These are phyloP conservation scores for Tubulanus polymorphus DNA, from an alignment of 2,888 invertebrate species.

Conservation along the genomic window DNA sequence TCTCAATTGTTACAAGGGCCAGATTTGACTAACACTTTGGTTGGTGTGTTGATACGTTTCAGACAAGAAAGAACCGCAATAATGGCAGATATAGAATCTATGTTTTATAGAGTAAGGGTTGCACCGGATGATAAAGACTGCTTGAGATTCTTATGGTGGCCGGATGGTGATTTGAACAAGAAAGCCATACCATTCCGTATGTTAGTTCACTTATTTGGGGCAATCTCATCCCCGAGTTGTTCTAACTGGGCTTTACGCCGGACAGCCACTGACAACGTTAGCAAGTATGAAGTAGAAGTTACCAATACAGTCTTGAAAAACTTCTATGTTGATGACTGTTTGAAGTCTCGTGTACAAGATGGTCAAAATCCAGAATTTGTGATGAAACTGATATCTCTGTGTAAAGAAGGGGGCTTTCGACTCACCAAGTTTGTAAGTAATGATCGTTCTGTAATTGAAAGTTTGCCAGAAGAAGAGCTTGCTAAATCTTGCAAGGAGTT, in stretches of 20 bases:
- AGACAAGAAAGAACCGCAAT: slow-evolving; percentile 16
- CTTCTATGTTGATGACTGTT: slow-evolving; percentile 12
- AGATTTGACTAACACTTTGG: slow-evolving; percentile 18
- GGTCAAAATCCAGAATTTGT: no score
- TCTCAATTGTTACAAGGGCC: slow-evolving; percentile 19
- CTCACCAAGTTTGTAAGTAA: slow-evolving; percentile 11
- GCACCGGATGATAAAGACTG: neutral
- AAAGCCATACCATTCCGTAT: slow-evolving; percentile 6
- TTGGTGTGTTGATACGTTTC: slow-evolving; percentile 18
- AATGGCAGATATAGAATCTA: slow-evolving; percentile 19
- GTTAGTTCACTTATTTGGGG: slow-evolving; percentile 10
- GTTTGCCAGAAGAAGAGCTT: slow-evolving; percentile 11
- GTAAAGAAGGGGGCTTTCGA: slow-evolving; percentile 7
- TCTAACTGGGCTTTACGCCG: neutral
- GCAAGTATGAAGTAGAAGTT: neutral
- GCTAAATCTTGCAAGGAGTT: slow-evolving; percentile 7
- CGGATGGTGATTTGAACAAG: neutral
- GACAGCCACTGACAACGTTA: neutral
- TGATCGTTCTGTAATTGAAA: slow-evolving; percentile 3
- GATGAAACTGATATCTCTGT: no score
- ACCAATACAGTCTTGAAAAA: neutral
- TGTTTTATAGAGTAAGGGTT: slow-evolving; percentile 13
- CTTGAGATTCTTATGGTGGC: neutral
- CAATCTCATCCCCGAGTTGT: slow-evolving; percentile 8
- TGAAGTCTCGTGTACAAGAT: slow-evolving; percentile 3